Evolutionary conservation across 2,888 invertebrate species (phyloP), one percentile per base, ranked within the genome.

Genomic region (Nomada hirtipes): DNA sequence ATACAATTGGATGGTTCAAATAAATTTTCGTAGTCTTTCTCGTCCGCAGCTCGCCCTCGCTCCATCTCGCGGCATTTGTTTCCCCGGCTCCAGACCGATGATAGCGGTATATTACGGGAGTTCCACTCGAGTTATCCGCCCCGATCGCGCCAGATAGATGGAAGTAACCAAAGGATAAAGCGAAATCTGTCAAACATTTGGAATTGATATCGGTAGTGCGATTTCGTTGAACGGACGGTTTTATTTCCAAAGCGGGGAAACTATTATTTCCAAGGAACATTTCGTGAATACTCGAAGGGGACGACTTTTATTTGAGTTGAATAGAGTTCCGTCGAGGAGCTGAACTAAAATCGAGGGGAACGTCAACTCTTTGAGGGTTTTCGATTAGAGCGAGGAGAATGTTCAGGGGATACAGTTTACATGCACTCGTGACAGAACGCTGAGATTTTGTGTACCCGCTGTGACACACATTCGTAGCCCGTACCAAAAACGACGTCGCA

Each of bases 1-100:
- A 89, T 90, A 89, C 89, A 89, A 90, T 90, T 90, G 88, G 89
- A 90, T 86, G 84, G 85, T 79, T 79, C 76, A 89, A 89, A 90
- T 90, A 90, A 90, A 90, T 90, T 90, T 86, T 70, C 86, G 60
- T 57, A 55, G 73, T 53, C 81, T 71, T 36, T 64, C 84, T 23
- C 69, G 65, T 74, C 74, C 67, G 11, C 69, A 64, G 61, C n/a
- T 52, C 42, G 63, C 64, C 64, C 44, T 67, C 72, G 29, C 57
- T 73, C 63, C 55, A 76, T 78, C 67, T 42, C 78, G 64, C 76
- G 71, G 82, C 82, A 86, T 88, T 87, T 87, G 84, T 89, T 87
- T 86, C 61, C 75, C 65, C 23, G 47, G 71, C 63, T 57, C 73
- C 67, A 74, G 80, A 79, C 72, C 85, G 85, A 79, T 82, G 89